Evolutionary conservation across 2,113 vertebrate genomes (phyloP).

Genomic region (Epinephelus lanceolatus): DNA sequence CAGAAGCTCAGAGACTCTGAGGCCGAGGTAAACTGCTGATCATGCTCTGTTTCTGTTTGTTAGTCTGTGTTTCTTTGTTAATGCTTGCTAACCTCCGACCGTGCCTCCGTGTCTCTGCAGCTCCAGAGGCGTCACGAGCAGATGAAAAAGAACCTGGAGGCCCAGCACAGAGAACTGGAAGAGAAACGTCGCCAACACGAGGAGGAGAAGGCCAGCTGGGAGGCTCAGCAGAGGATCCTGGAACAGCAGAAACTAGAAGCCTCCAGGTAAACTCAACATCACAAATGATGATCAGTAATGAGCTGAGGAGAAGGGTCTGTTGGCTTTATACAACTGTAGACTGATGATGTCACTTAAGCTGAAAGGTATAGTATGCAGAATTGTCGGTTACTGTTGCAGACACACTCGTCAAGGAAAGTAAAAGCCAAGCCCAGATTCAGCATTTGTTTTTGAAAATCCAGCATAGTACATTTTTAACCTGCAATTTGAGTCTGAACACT

Average conservation of each 20-base stretch:
- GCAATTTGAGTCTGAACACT: no score
- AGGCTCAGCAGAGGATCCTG: conserved; percentile 92
- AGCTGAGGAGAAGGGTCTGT: no score
- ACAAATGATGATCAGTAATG: background rate
- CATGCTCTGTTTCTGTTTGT: background rate
- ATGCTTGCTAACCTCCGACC: background rate
- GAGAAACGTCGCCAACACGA: conserved; percentile 94
- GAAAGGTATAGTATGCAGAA: no score
- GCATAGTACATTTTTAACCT: no score
- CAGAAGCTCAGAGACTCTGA: conserved; percentile 96
- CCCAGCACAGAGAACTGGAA: conserved; percentile 94
- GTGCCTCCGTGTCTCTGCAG: conserved; percentile 63
- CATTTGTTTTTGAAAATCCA: no score
- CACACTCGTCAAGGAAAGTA: no score
- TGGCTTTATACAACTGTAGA: no score
- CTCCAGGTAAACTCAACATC: conserved; percentile 69
- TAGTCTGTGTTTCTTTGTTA: background rate
- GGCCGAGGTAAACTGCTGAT: conserved; percentile 86
- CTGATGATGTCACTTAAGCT: no score
- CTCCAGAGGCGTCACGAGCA: conserved; percentile 94
- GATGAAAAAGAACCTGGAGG: conserved; percentile 97
- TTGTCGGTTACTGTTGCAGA: no score
- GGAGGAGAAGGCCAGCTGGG: conserved; percentile 93
- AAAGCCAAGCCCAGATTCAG: no score
- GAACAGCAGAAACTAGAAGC: conserved; percentile 93